Evolutionary conservation across 2,888 invertebrate genomes (phyloP), one percentile per base, ranked within the genome.

Genomic region (Zaprionus obscuricornis): DNA sequence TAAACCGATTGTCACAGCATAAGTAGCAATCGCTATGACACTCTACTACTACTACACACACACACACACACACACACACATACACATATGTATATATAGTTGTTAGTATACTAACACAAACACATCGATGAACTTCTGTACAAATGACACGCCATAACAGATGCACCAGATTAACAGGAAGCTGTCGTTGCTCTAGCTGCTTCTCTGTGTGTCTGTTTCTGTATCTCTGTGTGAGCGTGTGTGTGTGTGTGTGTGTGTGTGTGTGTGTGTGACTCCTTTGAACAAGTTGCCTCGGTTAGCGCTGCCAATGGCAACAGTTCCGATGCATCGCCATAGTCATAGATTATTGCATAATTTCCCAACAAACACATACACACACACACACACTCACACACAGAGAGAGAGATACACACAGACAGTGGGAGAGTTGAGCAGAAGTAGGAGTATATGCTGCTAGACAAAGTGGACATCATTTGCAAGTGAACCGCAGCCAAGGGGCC

Each of bases 331-430:
- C 65, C 60, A 68, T 71, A 57, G 56, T 45, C 66, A 79, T 71
- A 85, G 78, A 78, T 78, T 78, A 85, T 83, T 85, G 78, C 85
- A 79, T 83, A 78, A 78, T 82, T 85, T 83, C 45, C 55, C 17
- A 43, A 33, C 45, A 51, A 42, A 60, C 56, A 39, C 26, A 33
- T n/a, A n/a, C 20, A 37, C 18, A 22, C 10, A 22, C 20, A 37
- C 26, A 33, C 27, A 29, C 46, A 45, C 37, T 40, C n/a, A 13
- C 31, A 34, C 37, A 33, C 2, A 17, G 33, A n/a, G n/a, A n/a
- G n/a, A n/a, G n/a, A n/a, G n/a, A 49, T n/a, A 45, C 42, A 26
- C 40, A 60, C 37, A 37, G 16, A 33, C 31, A 14, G 34, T n/a
- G 3, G 10, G 29, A 6, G 3, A n/a, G 29, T 10, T 29, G 5